Conservation (phyloP, 1,140 invertebrate species). For the Tribolium madens region DNA sequence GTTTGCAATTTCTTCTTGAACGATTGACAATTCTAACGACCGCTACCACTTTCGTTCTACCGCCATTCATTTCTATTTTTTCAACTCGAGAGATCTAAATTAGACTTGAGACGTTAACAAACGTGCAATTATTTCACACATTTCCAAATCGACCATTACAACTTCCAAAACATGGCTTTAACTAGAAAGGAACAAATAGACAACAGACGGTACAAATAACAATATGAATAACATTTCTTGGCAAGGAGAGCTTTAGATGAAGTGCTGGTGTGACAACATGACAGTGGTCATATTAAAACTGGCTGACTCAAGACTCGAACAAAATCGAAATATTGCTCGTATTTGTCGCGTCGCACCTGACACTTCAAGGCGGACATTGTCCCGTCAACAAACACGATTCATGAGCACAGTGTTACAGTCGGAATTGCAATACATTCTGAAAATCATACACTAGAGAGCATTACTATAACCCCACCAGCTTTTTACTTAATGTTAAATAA, state of each 20-base stretch:
- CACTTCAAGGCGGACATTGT: constrained; percentile 49
- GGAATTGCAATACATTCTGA: too few relatives aligned
- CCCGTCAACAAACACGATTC: constrained; percentile 34
- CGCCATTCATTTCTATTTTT: constrained; percentile 20
- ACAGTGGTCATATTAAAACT: constrained; percentile 28
- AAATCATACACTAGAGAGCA: too few relatives aligned
- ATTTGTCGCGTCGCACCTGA: constrained; percentile 48
- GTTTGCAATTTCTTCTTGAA: neutral
- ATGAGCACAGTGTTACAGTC: neutral
- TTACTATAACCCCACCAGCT: too few relatives aligned
- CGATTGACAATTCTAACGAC: neutral
- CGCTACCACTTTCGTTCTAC: constrained; percentile 8
- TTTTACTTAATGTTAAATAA: too few relatives aligned
- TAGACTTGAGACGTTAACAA: constrained; percentile 23
- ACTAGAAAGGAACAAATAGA: constrained; percentile 27
- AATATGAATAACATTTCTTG: constrained; percentile 34
- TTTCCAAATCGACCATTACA: constrained; percentile 19
- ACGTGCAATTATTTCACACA: constrained; percentile 33
- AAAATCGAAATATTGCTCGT: constrained; percentile 49
- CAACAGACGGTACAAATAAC: constrained; percentile 18
- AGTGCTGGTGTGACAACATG: constrained; percentile 15
- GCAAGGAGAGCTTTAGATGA: constrained; percentile 28
- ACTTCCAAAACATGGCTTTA: constrained; percentile 39
- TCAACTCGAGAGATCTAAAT: neutral
- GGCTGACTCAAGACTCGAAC: constrained; percentile 22